Evolutionary conservation across 2,888 invertebrate species (phyloP), one percentile per base, ranked within the genome.

Genomic region (Morpho deidamia): DNA sequence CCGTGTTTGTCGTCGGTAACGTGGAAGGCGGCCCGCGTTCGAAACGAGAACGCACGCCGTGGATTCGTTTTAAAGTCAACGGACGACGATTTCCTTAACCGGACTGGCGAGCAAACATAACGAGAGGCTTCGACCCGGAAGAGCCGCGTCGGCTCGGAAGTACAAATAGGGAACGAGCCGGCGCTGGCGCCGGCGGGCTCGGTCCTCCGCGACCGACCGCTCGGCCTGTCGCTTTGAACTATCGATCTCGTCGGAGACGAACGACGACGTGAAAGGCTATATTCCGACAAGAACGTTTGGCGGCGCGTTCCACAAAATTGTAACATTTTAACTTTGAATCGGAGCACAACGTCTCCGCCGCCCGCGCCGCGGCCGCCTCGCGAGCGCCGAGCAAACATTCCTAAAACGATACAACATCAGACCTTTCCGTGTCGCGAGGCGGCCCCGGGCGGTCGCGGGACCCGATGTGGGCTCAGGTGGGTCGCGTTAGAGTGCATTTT

Each of bases 121-220:
- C 51, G 56, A 56, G 62, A 62, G 62, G 65, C 65, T 70, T 71
- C 58, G 70, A 71, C 75, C 76, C 83, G 83, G 83, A 81, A 78
- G 74, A 71, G 69, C 64, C 60, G 62, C 58, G 66, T 64, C 66
- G 65, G 60, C 64, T 64, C 69, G 76, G 77, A 76, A 71, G 65
- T 69, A 71, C 79, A 73, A 75, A 79, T 70, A 77, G 70, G 71
- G 72, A 65, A 59, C 69, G 52, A 56, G 65, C 59, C 56, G 61
- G 63, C 64, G 69, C 66, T 66, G 66, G 65, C 69, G 67, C 68
- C 65, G 65, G 55, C 62, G 53, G 23, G 23, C 23, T 23, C 23
- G 23, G 3, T 5, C 23, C 4, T 3, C 23, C 23, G 23, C 23
- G 23, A 5, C 37, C 37, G 37, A 12, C 37, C 1, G 45, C 12